phyloP scores from a whole-genome alignment of 2,888 invertebrate species.

The Pachliopta kotzebuea region DNA sequence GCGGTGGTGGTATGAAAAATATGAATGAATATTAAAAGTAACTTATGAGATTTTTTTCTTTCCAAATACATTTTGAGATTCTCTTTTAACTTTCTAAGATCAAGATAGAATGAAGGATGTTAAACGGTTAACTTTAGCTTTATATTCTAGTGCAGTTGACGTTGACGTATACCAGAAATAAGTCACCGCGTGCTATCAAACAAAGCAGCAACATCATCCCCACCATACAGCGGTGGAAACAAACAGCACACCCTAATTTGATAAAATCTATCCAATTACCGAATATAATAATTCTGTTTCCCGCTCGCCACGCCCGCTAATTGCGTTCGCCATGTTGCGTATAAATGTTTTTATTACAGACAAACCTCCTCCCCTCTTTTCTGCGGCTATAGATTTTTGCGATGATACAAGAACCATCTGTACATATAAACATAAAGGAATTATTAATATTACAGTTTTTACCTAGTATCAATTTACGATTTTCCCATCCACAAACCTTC shows the following conservation, averaged over 20 bases:
- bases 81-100: not conserved
- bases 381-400: slow-evolving; percentile 31
- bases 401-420: slow-evolving; percentile 25
- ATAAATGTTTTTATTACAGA: slow-evolving; percentile 44
- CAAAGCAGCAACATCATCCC: slow-evolving; percentile 5
- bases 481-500: too few species aligned
- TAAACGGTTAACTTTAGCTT: too few species aligned
- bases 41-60: too few species aligned
- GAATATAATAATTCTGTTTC: slow-evolving; percentile 55
- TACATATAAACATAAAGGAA: not conserved
- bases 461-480: too few species aligned
- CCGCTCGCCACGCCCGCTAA: slow-evolving; percentile 42
- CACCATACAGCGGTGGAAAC: slow-evolving; percentile 23
- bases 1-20: too few species aligned
- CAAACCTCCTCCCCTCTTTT: slow-evolving; percentile 41
- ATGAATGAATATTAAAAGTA: too few species aligned
- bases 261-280: slow-evolving; percentile 56
- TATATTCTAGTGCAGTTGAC: too few species aligned
- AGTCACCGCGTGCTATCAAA: not conserved
- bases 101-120: not conserved
- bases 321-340: slow-evolving; percentile 41
- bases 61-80: not conserved
- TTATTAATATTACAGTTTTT: too few species aligned
- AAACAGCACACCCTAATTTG: slow-evolving; percentile 43
- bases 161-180: not conserved